A percentile compares a stretch with the other conserved stretches of the same genome.
Evolutionary conservation across 2,888 invertebrate species (phyloP).

Genomic region (Cephus pygmeus): DNA sequence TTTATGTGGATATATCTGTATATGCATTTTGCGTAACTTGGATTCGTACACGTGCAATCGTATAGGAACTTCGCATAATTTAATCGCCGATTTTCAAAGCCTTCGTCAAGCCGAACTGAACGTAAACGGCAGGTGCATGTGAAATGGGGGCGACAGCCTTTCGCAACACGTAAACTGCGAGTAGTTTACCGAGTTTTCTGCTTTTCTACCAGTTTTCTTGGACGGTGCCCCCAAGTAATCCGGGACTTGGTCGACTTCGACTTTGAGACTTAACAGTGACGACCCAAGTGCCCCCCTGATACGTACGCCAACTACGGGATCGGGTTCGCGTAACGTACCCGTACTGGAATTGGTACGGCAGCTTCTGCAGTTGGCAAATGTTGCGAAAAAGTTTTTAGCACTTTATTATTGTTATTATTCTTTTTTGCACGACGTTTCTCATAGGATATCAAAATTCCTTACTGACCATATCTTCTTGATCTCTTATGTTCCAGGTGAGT

Average conservation of each 20-base stretch:
- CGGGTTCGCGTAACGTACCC: neutral
- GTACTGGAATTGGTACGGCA: neutral
- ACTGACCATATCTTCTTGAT: neutral
- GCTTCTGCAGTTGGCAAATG: neutral
- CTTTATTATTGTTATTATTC: neutral
- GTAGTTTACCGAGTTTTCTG: neutral
- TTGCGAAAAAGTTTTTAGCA: neutral
- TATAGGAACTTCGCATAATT: neutral
- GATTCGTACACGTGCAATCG: no score
- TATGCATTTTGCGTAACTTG: neutral
- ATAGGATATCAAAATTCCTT: neutral
- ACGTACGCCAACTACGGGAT: neutral
- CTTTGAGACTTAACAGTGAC: neutral
- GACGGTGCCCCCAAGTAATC: neutral
- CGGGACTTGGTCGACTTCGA: neutral
- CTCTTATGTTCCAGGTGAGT: slow-evolving; percentile 10
- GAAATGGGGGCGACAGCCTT: neutral
- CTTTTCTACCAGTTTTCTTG: neutral
- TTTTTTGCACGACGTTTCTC: neutral
- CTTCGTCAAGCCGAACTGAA: neutral
- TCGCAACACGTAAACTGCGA: neutral
- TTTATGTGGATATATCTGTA: neutral
- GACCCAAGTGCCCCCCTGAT: neutral
- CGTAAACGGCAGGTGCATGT: neutral
- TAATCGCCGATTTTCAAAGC: neutral